These are phyloP conservation scores for Platerodrilus igneus DNA, from an alignment of 2,888 invertebrate species.

Conservation along the genomic window DNA sequence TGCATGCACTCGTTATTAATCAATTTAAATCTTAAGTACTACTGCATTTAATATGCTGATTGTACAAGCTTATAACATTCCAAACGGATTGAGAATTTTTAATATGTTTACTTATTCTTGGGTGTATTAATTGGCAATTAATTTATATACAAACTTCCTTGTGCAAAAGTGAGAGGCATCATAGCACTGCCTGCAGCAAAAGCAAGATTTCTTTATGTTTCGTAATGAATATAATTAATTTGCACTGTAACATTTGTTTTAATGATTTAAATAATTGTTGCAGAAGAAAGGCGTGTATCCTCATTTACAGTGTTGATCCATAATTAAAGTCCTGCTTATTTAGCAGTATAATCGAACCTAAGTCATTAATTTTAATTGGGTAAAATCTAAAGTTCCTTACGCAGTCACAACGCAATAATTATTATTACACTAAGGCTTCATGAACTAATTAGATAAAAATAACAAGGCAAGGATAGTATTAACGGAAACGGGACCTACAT, in stretches of 20 bases:
- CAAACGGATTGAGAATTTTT: conserved; percentile 12
- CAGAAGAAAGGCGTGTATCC: conserved; percentile 20
- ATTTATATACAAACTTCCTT: conserved; percentile 14
- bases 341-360: conserved; percentile 37
- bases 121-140: conserved; percentile 20
- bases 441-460: conserved; percentile 37
- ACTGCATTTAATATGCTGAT: too few relatives aligned
- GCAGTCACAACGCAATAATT: conserved; percentile 36
- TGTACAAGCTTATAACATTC: conserved; percentile 14
- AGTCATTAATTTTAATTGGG: conserved; percentile 42
- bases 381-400: conserved; percentile 33
- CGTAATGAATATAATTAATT: conserved; percentile 19
- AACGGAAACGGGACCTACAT: conserved; percentile 25
- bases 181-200: conserved; percentile 6
- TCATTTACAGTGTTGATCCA: conserved; percentile 26
- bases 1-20: too few relatives aligned
- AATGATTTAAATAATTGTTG: conserved; percentile 17
- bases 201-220: conserved; percentile 15
- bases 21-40: too few relatives aligned
- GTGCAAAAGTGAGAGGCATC: conserved; percentile 16
- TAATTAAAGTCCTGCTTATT: conserved; percentile 36
- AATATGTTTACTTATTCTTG: conserved; percentile 12
- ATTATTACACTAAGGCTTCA: too few relatives aligned
- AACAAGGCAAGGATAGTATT: conserved; percentile 27
- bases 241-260: conserved; percentile 17